A percentile compares a stretch with the other conserved stretches of the same genome.
phyloP scores from a whole-genome alignment of 2,888 invertebrate species.

The Dermolepida albohirtum region DNA sequence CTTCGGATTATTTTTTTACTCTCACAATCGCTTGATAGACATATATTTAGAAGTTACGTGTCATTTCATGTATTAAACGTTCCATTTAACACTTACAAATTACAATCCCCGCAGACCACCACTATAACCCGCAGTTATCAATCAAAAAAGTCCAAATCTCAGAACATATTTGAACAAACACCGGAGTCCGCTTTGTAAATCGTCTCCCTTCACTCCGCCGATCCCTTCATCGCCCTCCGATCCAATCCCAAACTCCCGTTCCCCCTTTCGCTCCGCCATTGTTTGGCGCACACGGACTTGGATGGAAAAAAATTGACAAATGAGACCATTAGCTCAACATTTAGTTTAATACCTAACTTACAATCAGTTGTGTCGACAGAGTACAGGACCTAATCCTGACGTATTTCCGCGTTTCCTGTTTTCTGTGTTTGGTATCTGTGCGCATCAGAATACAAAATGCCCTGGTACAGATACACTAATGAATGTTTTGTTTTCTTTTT shows the following conservation, averaged over 20 bases:
- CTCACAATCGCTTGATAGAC: too few relatives aligned
- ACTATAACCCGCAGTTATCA: slow-evolving; percentile 43
- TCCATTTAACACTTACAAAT: slow-evolving; percentile 21
- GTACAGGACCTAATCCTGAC: slow-evolving; percentile 25
- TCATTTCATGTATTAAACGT: too few relatives aligned
- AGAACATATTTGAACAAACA: slow-evolving; percentile 28
- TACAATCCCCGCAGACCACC: slow-evolving; percentile 39
- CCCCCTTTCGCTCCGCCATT: neutral
- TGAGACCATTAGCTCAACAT: slow-evolving; percentile 59
- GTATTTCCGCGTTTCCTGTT: slow-evolving; percentile 14
- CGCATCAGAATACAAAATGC: too few relatives aligned
- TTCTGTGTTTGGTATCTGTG: too few relatives aligned
- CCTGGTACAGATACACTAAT: too few relatives aligned
- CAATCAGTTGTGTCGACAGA: slow-evolving; percentile 11
- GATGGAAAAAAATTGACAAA: slow-evolving; percentile 59
- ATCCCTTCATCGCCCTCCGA: neutral
- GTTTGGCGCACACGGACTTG: slow-evolving; percentile 10
- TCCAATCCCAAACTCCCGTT: too few relatives aligned
- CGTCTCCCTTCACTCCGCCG: neutral
- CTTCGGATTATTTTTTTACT: too few relatives aligned
- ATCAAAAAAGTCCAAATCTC: slow-evolving; percentile 43
- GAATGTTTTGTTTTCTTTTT: too few relatives aligned
- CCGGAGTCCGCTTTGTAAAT: slow-evolving; percentile 15
- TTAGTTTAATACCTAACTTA: slow-evolving; percentile 58
- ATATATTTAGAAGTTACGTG: too few relatives aligned